Evolutionary conservation across 2,113 vertebrate species (phyloP), one percentile per base, ranked within the genome.

Genomic region (Abramis brama): DNA sequence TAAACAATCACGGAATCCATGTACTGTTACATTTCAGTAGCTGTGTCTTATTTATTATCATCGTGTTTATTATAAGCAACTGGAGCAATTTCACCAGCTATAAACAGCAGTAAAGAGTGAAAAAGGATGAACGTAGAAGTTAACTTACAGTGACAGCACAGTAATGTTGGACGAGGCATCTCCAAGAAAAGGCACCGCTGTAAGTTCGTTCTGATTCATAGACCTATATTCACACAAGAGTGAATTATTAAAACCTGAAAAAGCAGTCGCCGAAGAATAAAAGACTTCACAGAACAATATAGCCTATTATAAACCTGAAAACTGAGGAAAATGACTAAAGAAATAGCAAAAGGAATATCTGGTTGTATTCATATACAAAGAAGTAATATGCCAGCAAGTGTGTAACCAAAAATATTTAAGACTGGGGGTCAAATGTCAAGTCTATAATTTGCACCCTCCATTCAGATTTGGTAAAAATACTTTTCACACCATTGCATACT

Each of bases 141-240:
- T 62, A 45, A 96, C 98, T 98, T 95, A 99, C 98, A 99, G 23
- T 25, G 96, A 98, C 52, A 99, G 92, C 2, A 95, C 90, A 55
- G 98, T 98, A 90, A 99, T 96, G 90, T 99, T 99, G 47, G 94
- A 93, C 3, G 97, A 95, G 80, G 92, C 90, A 79, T 97, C 96
- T 93, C 97, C 97, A 89, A 99, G 95, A 90, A 95, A 95, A 0
- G 98, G 98, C 76, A 99, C 90, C 91, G 92, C 93, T 82, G 95
- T 95, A 91, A 99, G 91, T 47, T 98, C 97, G 87, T 99, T 99
- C 88, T 98, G 96, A 94, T 98, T 99, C 96, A 99, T 95, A 91
- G 95, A 96, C 89, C 98, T 99, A 92, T 85, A 90, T 86, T 86
- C 11, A 73, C 55, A 86, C 81, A 89, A 89, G 89, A 62, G 3